Evolutionary conservation across 2,113 vertebrate species (phyloP).

Genomic region (Plotosus lineatus): DNA sequence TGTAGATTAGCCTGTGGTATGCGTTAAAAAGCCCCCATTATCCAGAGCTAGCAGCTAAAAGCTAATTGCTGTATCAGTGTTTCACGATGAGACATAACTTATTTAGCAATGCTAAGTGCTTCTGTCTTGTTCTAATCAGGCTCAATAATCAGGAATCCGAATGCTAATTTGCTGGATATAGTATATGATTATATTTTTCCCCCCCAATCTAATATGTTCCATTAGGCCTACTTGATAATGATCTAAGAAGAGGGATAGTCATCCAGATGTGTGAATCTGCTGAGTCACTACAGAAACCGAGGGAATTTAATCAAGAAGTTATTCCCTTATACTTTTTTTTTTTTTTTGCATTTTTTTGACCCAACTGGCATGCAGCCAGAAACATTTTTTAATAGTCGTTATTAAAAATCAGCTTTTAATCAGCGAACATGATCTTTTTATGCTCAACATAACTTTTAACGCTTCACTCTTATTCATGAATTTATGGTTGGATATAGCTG

Average conservation of each 20-base stretch:
- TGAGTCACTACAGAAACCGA: not conserved
- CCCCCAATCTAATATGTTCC: not conserved
- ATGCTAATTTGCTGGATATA: conserved; percentile 24
- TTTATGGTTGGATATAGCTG: no score
- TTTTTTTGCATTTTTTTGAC: not conserved
- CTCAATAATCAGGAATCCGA: conserved; percentile 23
- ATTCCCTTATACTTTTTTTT: no score
- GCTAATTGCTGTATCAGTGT: conserved; percentile 35
- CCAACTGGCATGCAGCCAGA: not conserved
- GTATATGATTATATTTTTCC: conserved; percentile 8
- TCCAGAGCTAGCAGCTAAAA: conserved; percentile 34
- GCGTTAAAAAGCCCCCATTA: conserved; percentile 27
- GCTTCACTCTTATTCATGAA: no score
- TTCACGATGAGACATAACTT: conserved; percentile 28
- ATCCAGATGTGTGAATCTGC: not conserved
- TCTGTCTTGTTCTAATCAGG: conserved; percentile 25
- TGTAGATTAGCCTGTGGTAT: conserved; percentile 12
- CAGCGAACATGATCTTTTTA: no score
- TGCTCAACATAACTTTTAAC: no score
- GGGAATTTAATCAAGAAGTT: not conserved
- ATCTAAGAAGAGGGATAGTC: not conserved
- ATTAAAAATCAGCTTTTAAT: not conserved
- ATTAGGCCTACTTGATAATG: conserved; percentile 3
- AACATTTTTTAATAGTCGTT: no score
- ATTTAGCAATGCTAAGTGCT: conserved; percentile 28